Evolutionary conservation across 1,140 invertebrate species (phyloP).

Genomic region (Conopomorpha cramerella): DNA sequence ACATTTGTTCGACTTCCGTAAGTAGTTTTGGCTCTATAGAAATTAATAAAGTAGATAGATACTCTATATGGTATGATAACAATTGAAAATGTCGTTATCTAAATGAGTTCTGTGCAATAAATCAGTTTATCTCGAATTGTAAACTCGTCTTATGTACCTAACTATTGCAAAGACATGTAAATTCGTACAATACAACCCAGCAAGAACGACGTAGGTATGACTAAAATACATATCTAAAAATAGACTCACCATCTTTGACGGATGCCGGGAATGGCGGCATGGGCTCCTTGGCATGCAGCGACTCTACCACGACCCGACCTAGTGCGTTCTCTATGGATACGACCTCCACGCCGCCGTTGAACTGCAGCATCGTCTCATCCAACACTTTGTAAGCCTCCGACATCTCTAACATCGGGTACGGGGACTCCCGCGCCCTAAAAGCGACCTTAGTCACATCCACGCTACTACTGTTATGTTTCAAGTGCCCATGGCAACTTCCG

Average conservation of each 20-base stretch:
- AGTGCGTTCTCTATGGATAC: slow-evolving; percentile 42
- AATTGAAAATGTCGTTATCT: no score
- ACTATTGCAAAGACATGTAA: no score
- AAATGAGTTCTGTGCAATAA: no score
- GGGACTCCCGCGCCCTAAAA: slow-evolving; percentile 69
- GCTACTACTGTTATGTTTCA: slow-evolving; percentile 14
- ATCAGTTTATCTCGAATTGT: no score
- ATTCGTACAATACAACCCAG: no score
- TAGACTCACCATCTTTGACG: slow-evolving; percentile 81
- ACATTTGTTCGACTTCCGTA: no score
- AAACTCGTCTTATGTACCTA: no score
- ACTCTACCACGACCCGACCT: slow-evolving; percentile 66
- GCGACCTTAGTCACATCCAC: slow-evolving; percentile 62
- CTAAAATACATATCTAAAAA: no score
- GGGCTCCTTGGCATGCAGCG: slow-evolving; percentile 67
- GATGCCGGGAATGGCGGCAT: slow-evolving; percentile 93
- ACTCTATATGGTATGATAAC: no score
- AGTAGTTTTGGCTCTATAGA: no score
- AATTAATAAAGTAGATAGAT: no score
- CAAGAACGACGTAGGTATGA: no score
- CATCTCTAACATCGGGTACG: slow-evolving; percentile 80
- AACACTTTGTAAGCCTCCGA: slow-evolving; percentile 69
- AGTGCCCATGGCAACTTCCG: slow-evolving; percentile 26
- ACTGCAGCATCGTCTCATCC: slow-evolving; percentile 43
- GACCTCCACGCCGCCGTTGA: slow-evolving; percentile 23